These are phyloP conservation scores for Acrocephalus scirpaceus DNA, from an alignment of 2,797 vertebrate genomes.

Conservation along the genomic window DNA sequence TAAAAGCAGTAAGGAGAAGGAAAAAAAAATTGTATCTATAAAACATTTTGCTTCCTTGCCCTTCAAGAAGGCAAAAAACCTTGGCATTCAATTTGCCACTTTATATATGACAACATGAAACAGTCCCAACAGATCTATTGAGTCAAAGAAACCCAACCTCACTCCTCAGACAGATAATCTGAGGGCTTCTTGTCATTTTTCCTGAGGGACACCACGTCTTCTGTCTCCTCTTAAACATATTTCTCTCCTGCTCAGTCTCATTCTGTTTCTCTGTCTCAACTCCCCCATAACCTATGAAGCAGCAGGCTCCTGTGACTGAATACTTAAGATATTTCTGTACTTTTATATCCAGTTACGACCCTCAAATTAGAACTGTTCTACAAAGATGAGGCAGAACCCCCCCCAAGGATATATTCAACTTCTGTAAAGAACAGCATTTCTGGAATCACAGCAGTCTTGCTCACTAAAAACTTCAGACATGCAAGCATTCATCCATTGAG, in stretches of 20 bases:
- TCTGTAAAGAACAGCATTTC: background rate
- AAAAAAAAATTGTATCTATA: background rate
- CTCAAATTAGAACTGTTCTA: background rate
- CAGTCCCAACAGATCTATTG: background rate
- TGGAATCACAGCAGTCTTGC: background rate
- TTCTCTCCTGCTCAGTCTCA: background rate
- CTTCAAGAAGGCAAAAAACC: background rate
- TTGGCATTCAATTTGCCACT: background rate
- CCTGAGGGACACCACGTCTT: background rate
- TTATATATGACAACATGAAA: background rate
- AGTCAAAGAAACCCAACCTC: background rate
- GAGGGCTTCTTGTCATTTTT: background rate
- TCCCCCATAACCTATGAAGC: background rate
- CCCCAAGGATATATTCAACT: background rate
- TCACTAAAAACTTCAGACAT: background rate
- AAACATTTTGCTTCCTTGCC: background rate
- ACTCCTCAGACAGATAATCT: background rate
- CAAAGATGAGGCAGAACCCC: background rate
- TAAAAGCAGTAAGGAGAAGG: background rate
- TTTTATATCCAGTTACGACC: background rate
- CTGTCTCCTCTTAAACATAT: background rate
- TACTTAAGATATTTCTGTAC: slow-evolving; percentile 3
- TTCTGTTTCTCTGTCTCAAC: background rate
- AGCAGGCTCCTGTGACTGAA: background rate
- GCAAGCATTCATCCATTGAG: background rate